Percentiles rank a stretch among this genome's conserved stretches.
Conservation (phyloP, 2,797 vertebrate genomes). For the Lacerta viridis region DNA sequence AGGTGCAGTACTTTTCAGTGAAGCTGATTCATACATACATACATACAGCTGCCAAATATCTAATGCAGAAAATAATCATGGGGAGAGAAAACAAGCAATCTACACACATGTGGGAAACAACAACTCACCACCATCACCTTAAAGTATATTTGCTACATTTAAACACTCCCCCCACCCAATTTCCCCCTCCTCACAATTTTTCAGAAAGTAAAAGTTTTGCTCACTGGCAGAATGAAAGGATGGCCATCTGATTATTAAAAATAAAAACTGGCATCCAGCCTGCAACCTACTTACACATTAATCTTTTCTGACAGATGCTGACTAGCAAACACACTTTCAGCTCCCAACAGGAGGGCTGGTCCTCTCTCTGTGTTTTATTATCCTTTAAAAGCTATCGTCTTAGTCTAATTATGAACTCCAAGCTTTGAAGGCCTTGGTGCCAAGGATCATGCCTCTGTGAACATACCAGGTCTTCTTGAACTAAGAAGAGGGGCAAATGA, state of each 20-base stretch:
- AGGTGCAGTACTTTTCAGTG: not conserved
- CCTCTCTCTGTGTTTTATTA: conserved; percentile 63
- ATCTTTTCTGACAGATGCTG: conserved; percentile 74
- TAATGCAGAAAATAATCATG: too few species aligned
- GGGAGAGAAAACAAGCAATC: not conserved
- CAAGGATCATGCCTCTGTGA: not conserved
- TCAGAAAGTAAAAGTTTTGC: conserved; percentile 53
- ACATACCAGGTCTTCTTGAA: not conserved
- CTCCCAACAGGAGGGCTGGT: conserved; percentile 48
- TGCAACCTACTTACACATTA: conserved; percentile 69
- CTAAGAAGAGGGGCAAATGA: not conserved
- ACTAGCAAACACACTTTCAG: conserved; percentile 56
- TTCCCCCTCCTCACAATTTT: not conserved
- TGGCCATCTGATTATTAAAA: conserved; percentile 72
- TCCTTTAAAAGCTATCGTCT: conserved; percentile 66
- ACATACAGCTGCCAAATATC: not conserved
- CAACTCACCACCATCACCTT: not conserved
- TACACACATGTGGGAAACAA: too few species aligned
- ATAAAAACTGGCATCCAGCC: conserved; percentile 68
- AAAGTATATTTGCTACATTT: conserved; percentile 12
- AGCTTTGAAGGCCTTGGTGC: not conserved
- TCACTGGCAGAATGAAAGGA: conserved; percentile 44
- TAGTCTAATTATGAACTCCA: conserved; percentile 43
- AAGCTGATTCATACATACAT: not conserved
- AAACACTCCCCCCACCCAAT: not conserved